These are phyloP conservation scores for Cheilosia impressa DNA, from an alignment of 2,888 invertebrate species.

Conservation along the genomic window DNA sequence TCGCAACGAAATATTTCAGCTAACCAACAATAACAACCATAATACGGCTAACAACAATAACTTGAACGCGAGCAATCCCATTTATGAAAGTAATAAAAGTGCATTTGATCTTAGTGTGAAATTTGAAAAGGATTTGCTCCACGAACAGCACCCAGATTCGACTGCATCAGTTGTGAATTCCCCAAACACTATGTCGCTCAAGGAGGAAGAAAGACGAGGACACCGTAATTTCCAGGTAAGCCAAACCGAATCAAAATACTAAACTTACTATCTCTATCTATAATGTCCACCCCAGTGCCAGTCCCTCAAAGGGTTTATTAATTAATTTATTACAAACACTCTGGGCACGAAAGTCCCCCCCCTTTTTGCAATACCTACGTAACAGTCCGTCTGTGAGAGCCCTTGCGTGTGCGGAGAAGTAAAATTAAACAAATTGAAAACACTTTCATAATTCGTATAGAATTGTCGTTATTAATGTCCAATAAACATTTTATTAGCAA, in stretches of 20 bases:
- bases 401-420: slow-evolving; percentile 61
- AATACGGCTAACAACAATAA: slow-evolving; percentile 72
- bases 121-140: slow-evolving; percentile 64
- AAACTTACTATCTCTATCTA: background rate
- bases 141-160: slow-evolving; percentile 83
- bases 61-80: slow-evolving; percentile 56
- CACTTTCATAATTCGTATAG: slow-evolving; percentile 68
- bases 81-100: slow-evolving; percentile 58
- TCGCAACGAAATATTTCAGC: slow-evolving; percentile 76
- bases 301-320: slow-evolving; percentile 56
- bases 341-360: slow-evolving; percentile 43
- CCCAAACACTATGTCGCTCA: slow-evolving; percentile 79
- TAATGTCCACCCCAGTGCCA: background rate
- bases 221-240: slow-evolving; percentile 83
- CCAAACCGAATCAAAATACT: slow-evolving; percentile 45
- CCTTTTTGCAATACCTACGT: slow-evolving; percentile 2
- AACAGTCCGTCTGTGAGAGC: slow-evolving; percentile 9
- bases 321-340: slow-evolving; percentile 66
- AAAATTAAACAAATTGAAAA: slow-evolving; percentile 75
- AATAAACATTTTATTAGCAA: slow-evolving; percentile 71
- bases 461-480: slow-evolving; percentile 70
- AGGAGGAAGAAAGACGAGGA: slow-evolving; percentile 81
- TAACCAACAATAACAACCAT: slow-evolving; percentile 76
- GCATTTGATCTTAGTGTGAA: slow-evolving; percentile 55
- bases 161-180: slow-evolving; percentile 79